Conservation (phyloP, 2,797 vertebrate genomes). For the Monodelphis domestica region DNA sequence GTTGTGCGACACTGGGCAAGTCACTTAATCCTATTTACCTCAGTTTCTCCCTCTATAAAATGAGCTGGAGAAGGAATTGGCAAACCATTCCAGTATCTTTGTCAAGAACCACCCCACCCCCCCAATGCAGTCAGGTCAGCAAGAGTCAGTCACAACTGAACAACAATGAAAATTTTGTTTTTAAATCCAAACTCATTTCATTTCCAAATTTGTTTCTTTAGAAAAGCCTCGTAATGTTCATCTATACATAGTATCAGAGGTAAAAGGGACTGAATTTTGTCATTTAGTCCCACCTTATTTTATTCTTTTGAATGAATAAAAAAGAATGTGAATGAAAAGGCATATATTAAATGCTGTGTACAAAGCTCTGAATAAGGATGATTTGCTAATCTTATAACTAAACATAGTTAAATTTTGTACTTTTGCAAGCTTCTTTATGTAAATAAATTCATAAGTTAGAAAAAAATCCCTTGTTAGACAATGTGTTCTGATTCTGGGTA, state of each 20-base stretch:
- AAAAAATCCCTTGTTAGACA: neutral
- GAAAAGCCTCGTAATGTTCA: neutral
- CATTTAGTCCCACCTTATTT: neutral
- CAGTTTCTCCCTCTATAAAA: neutral
- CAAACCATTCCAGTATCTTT: neutral
- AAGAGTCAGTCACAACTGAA: neutral
- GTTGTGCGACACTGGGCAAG: neutral
- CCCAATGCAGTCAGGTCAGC: neutral
- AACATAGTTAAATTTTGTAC: neutral
- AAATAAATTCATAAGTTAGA: neutral
- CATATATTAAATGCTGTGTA: neutral
- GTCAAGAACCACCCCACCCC: neutral
- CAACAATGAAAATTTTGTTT: neutral
- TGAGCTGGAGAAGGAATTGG: neutral
- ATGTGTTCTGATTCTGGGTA: neutral
- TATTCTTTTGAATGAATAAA: neutral
- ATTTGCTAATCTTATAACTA: neutral
- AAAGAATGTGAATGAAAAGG: neutral
- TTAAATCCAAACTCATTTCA: neutral
- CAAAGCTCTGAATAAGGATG: neutral
- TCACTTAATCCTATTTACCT: neutral
- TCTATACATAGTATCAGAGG: neutral
- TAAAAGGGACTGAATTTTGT: neutral
- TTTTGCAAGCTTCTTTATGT: neutral
- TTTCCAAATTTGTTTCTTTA: neutral